Base-by-base conservation (phyloP, 1,140 invertebrate genomes). In the Formica exsecta region DNA sequence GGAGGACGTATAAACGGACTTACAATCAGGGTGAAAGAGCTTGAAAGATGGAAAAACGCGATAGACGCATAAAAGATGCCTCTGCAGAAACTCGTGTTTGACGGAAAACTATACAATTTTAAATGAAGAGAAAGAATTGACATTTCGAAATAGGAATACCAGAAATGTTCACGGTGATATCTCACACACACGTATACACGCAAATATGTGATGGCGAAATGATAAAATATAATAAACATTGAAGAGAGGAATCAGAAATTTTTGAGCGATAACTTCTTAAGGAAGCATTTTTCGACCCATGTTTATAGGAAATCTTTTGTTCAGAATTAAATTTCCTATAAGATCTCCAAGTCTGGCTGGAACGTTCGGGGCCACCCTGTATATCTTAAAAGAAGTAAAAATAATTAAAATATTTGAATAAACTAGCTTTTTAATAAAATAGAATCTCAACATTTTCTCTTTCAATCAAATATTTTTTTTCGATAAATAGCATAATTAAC, bases 391-490 rank as follows among this genome's bases (percentile, higher is more conserved):
- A 16, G 3, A 16, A 16, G 3, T 16, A 48, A 51, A 51, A 51
- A 51, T 51, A 19, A 3, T 16, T 51, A 51, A 51, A 41, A 59
- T n/a, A 44, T 44, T 62, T 41, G 36, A 32, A 5, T 3, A 3
- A 70, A 22, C 1, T 51, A 25, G 16, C 2, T 48, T 36, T 64
- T 25, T 36, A 48, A 11, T n/a, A 29, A 32, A 79, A 0, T 51
- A 54, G 2, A 36, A 11, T 29, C 25, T 66, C 4, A 54, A 29
- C 16, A 44, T 48, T 77, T 0, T 51, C 48, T 64, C 2, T 64
- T 11, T 48, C 16, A 38, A 19, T 38, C 8, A 16, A 64, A 64
- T 76, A 41, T 41, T n/a, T 4, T 76, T 76, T 76, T 76, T 8
- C 2, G 16, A 32, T 44, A 8, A 38, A 41, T 41, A 19, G 16